Evolutionary conservation across 2,797 vertebrate genomes (phyloP), one percentile per base, ranked within the genome.

Genomic region (Nasua narica): DNA sequence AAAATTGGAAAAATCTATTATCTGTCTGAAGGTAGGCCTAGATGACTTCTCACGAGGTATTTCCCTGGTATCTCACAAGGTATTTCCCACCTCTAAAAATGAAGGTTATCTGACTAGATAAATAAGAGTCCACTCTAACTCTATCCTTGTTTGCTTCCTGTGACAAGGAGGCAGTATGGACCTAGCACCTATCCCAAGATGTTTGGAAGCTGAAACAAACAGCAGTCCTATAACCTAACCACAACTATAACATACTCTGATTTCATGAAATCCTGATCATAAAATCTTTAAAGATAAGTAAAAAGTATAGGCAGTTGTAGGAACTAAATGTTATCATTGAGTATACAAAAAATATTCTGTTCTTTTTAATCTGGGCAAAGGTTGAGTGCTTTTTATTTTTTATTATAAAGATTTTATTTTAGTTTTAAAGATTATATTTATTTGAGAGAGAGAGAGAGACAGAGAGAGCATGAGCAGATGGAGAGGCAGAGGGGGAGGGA

Each of bases 351-450:
- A 90, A 78, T 56, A 69, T 48, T 87, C n/a, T 35, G 19, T 81
- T 78, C 40, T 88, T 96, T 96, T 83, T 29, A 92, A 87, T 85
- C 90, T 95, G 32, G 77, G 23, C 32, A 69, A 90, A 93, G 46
- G 12, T 46, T 81, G 32, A 83, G 37, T 15, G 43, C 23, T 46
- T 43, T 5, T 43, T 43, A 40, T 25, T 74, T 74, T 67, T 74
- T 72, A 19, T 67, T 56, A 9, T 65, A 35, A 46, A 29, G 40
- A 46, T 4, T 46, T 74, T 74, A 46, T 46, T 74, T 74, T 74
- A 46, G 29, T 74, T 74, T 74, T 46, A 74, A 74, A 74, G 25
- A 74, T 9, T 46, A 40, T 70, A 40, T 70, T 70, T 72, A 35
- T 67, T 67, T 65, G 32, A 65, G 60, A 65, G n/a, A 35, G 65